Base-by-base conservation (phyloP, 2,888 invertebrate species). In the Bellardia pandia region DNA sequence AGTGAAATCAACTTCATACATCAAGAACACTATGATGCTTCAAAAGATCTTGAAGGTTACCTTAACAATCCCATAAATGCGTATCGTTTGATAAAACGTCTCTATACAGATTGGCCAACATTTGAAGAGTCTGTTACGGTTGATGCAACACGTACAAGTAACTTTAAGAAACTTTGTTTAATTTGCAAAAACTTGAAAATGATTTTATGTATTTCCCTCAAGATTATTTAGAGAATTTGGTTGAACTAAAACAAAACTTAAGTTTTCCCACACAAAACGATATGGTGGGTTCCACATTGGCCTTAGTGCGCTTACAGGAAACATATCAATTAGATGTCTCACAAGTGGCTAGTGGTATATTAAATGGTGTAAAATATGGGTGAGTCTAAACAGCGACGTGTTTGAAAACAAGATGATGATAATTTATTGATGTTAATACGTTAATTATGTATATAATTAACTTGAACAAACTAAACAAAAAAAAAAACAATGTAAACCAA, bases 51-150 rank as follows among this genome's bases (percentile, higher is more conserved):
- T 56, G 96, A 96, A 71, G 95, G 95, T 89, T 98, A 98, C 92
- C 94, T 98, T 86, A 96, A 97, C 23, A 98, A 99, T 94, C 99
- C 99, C 2, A 97, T 99, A 90, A 99, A 98, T 94, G 98, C 98
- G 2, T 99, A 98, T 94, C 95, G 98, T 13, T 94, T 99, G 71
- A 98, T 99, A 75, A 99, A 99, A 94, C 95, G 98, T 90, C 95
- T 99, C 90, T 98, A 98, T 13, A 96, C 96, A 8, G 99, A 99
- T 94, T 97, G 98, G 97, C 96, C 96, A 91, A 95, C 96, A 86
- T 96, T 97, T 83, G 97, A 97, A 93, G 94, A 95, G 88, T 94
- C 96, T 88, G 96, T 98, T 92, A 94, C 95, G 86, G 95, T 94
- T 87, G 95, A 96, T 90, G 94, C 95, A 69, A 96, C 96, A 79